A percentile compares a stretch with the other conserved stretches of the same genome.
Evolutionary conservation across 2,888 invertebrate species (phyloP).

Genomic region (Chironomus riparius): DNA sequence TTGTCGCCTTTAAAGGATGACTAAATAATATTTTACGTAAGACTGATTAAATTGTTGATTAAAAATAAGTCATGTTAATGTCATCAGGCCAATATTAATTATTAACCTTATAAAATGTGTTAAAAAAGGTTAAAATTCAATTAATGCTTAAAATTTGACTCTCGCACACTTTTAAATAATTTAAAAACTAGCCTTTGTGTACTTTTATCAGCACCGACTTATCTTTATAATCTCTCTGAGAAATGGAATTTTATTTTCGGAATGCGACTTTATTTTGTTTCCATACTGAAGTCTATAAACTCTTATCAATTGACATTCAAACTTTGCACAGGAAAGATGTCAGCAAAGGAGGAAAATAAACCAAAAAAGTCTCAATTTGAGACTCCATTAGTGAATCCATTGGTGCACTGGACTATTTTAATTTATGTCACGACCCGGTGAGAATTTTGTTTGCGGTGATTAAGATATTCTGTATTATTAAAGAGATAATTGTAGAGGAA

Average conservation of each 20-base stretch:
- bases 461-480: background rate
- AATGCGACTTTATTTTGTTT: background rate
- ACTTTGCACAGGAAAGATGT: background rate
- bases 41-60: too few species aligned
- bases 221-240: background rate
- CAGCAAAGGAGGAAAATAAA: background rate
- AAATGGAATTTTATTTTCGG: background rate
- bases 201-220: too few species aligned
- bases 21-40: too few species aligned
- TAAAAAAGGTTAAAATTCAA: too few species aligned
- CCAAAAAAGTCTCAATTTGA: background rate
- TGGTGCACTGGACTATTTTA: background rate
- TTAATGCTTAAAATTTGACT: too few species aligned
- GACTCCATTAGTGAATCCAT: background rate
- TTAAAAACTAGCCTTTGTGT: too few species aligned
- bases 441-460: background rate
- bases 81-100: too few species aligned
- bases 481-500: background rate
- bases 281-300: too few species aligned
- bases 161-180: too few species aligned
- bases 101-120: too few species aligned
- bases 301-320: background rate
- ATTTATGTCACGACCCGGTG: slow-evolving; percentile 12
- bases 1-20: background rate
- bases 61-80: too few species aligned